A percentile compares a stretch with the other conserved stretches of the same genome.
Evolutionary conservation across 2,888 invertebrate genomes (phyloP).

Genomic region (Dusona sp.): DNA sequence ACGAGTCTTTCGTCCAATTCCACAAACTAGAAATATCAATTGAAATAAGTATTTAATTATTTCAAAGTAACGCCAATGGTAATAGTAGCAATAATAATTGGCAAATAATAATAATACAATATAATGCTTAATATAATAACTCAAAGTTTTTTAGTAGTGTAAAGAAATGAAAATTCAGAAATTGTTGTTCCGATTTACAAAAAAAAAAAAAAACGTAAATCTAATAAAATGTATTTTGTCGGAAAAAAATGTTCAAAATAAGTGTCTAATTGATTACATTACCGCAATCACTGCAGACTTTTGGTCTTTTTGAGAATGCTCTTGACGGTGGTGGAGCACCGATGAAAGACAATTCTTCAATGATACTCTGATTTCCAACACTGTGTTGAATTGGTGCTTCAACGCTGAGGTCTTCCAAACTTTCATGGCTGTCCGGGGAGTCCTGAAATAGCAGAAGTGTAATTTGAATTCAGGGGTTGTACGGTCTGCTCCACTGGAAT

Average conservation of each 20-base stretch:
- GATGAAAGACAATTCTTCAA: slow-evolving; percentile 74
- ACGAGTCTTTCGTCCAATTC: slow-evolving; percentile 87
- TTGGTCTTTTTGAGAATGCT: slow-evolving; percentile 73
- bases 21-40: slow-evolving; percentile 85
- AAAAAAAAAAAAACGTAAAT: neutral
- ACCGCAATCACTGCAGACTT: slow-evolving; percentile 81
- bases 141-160: neutral
- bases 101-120: neutral
- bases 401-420: neutral
- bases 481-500: neutral
- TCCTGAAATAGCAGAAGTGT: neutral
- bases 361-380: slow-evolving; percentile 37
- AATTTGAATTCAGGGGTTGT: neutral
- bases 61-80: neutral
- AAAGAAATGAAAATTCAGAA: neutral
- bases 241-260: neutral
- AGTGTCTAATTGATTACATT: slow-evolving; percentile 67
- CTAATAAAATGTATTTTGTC: neutral
- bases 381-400: neutral
- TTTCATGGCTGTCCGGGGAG: too few relatives aligned
- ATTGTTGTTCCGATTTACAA: neutral
- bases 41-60: neutral
- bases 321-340: slow-evolving; percentile 73
- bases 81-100: neutral
- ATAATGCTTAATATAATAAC: neutral